Evolutionary conservation across 1,140 invertebrate genomes (phyloP).

Genomic region (Cydia splendana): DNA sequence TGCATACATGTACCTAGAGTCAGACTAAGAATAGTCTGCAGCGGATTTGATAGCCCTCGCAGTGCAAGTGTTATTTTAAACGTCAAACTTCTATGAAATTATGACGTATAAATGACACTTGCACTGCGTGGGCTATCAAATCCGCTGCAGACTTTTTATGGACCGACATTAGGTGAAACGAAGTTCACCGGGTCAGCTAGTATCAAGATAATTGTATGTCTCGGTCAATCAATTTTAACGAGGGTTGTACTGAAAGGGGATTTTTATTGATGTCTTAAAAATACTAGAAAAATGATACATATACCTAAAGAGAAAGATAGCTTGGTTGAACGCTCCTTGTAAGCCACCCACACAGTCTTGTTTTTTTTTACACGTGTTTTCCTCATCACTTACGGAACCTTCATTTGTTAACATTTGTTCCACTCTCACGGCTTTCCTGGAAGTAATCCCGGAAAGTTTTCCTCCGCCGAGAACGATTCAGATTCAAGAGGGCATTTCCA

Average conservation of each 20-base stretch:
- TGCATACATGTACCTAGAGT: too few species aligned
- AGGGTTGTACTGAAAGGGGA: background rate
- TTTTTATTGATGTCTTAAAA: background rate
- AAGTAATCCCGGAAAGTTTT: slow-evolving; percentile 8
- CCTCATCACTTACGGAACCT: slow-evolving; percentile 9
- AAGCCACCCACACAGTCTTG: background rate
- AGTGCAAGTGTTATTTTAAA: too few species aligned
- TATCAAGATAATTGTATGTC: slow-evolving; percentile 1
- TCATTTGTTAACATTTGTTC: slow-evolving; percentile 5
- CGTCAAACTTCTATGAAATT: too few species aligned
- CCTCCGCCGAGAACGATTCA: background rate
- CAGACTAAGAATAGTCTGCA: too few species aligned
- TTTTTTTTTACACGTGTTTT: slow-evolving; percentile 9
- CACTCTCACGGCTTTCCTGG: background rate
- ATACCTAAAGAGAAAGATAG: background rate
- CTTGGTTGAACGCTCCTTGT: background rate
- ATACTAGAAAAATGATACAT: background rate
- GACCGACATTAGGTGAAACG: too few species aligned
- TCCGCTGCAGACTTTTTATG: too few species aligned
- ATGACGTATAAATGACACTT: too few species aligned
- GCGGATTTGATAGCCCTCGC: too few species aligned
- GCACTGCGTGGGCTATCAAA: too few species aligned
- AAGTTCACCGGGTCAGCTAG: too few species aligned
- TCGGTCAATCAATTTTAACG: background rate
- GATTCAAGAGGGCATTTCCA: background rate